Evolutionary conservation across 1,140 invertebrate species (phyloP).

Genomic region (Drosophila trapezifrons): DNA sequence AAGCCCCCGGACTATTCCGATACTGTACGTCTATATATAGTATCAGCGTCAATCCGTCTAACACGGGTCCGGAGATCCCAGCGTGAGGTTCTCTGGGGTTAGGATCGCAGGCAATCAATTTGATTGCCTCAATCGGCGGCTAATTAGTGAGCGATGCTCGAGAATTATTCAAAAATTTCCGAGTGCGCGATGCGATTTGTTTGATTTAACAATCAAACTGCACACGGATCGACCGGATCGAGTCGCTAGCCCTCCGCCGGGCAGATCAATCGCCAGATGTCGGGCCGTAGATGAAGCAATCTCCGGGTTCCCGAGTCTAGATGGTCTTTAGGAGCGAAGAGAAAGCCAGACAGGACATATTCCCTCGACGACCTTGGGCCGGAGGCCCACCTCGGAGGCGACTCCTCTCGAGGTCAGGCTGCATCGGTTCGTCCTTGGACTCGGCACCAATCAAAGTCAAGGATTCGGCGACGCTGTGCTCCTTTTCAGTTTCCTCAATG

Average conservation of each 20-base stretch:
- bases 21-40: constrained; percentile 61
- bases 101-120: constrained; percentile 65
- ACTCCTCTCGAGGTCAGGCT: constrained; percentile 56
- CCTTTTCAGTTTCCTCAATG: constrained; percentile 54
- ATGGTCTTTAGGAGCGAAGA: constrained; percentile 30
- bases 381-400: constrained; percentile 23
- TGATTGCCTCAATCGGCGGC: constrained; percentile 80
- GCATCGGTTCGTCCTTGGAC: constrained; percentile 50
- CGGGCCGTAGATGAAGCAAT: constrained; percentile 60
- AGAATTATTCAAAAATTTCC: constrained; percentile 59
- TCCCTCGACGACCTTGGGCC: constrained; percentile 58
- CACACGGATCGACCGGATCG: constrained; percentile 13
- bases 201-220: constrained; percentile 54
- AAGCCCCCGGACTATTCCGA: constrained; percentile 48
- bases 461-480: constrained; percentile 59
- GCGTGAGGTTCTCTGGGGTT: constrained; percentile 46
- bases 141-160: constrained; percentile 71
- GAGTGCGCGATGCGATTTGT: constrained; percentile 46
- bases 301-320: constrained; percentile 26
- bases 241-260: constrained; percentile 12
- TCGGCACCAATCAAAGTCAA: constrained; percentile 71
- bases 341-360: constrained; percentile 32
- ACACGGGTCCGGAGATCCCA: constrained; percentile 45
- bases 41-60: constrained; percentile 71
- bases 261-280: constrained; percentile 35